Conservation (phyloP, 92 coral and sea anemone species). For the Anthopleura xanthogrammica region DNA sequence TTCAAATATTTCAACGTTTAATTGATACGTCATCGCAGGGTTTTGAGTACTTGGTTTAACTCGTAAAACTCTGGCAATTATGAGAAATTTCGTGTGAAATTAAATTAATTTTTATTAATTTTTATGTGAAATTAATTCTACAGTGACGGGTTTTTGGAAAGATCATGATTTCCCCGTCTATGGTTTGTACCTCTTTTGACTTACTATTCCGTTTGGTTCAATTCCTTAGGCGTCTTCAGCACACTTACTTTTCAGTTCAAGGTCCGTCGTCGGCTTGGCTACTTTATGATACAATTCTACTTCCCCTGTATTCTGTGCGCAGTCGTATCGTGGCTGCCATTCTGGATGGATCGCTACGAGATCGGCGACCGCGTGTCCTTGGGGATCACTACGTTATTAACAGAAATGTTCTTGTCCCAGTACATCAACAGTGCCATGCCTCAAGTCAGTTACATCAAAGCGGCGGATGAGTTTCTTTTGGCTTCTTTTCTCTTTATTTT, state of each 20-base stretch:
- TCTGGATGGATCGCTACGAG: constrained; percentile 60
- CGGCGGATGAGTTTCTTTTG: constrained; percentile 61
- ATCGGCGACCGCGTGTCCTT: constrained; percentile 51
- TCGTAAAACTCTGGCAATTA: too few relatives aligned
- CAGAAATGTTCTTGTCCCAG: constrained; percentile 67
- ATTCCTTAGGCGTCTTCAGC: constrained; percentile 41
- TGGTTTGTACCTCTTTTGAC: not conserved
- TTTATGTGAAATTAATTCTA: too few relatives aligned
- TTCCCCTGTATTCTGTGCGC: constrained; percentile 54
- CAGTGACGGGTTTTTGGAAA: too few relatives aligned
- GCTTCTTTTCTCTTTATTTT: constrained; percentile 65
- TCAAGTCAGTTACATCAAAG: constrained; percentile 68
- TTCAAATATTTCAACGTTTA: too few relatives aligned
- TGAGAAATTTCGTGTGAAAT: too few relatives aligned
- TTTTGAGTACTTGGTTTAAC: too few relatives aligned
- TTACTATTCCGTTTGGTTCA: not conserved
- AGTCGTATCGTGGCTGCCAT: constrained; percentile 66
- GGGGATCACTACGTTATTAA: constrained; percentile 56
- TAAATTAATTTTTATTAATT: too few relatives aligned
- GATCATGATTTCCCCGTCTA: too few relatives aligned
- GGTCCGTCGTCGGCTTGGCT: constrained; percentile 56
- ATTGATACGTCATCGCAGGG: too few relatives aligned
- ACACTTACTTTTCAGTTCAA: constrained; percentile 35
- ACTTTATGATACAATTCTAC: constrained; percentile 60
- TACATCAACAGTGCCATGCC: constrained; percentile 69